Base-by-base conservation (phyloP, 2,888 invertebrate species). In the Volucella inanis region DNA sequence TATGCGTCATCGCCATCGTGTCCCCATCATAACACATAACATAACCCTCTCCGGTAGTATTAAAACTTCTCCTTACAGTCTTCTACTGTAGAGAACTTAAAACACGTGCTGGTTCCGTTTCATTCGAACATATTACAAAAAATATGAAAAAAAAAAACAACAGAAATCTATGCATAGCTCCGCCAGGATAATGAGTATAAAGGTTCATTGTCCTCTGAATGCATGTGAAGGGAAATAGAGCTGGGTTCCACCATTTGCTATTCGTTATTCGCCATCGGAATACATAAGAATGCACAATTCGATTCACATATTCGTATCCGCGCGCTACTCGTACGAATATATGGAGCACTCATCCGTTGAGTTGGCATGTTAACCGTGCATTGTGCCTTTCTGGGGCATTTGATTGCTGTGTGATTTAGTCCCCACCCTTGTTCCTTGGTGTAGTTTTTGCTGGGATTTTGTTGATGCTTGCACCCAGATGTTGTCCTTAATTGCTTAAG, bases 371-470 rank as follows among this genome's bases (percentile, higher is more conserved):
- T 72, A 72, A 85, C 47, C 71, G 80, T 77, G 72, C 71, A 77
- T 85, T 85, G 85, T 85, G 80, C 81, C 45, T 85, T 85, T 85
- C 80, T 81, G 52, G 76, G 85, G 85, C 85, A 85, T 77, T 77
- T 85, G 85, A 85, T 81, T 85, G 76, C 57, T 68, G 85, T 77
- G 76, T 81, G 77, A 85, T 85, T 81, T 84, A 31, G 6, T 31
- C 31, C 61, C 57, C 39, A 10, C 38, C 41, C 41, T 31, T 62
- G 71, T 77, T 41, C 15, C 38, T 0, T 68, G n/a, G 55, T 61
- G 75, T 57, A 62, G 67, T 50, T 68, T 12, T 78, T 78, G 50
- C 18, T 78, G 38, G 6, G 31, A 31, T 31, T 31, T 47, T 64
- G 41, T 57, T 65, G 43, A 39, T 57, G 59, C 70, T 52, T 72